phyloP scores from a whole-genome alignment of 2,888 invertebrate species.

The Macrosiphum euphorbiae region DNA sequence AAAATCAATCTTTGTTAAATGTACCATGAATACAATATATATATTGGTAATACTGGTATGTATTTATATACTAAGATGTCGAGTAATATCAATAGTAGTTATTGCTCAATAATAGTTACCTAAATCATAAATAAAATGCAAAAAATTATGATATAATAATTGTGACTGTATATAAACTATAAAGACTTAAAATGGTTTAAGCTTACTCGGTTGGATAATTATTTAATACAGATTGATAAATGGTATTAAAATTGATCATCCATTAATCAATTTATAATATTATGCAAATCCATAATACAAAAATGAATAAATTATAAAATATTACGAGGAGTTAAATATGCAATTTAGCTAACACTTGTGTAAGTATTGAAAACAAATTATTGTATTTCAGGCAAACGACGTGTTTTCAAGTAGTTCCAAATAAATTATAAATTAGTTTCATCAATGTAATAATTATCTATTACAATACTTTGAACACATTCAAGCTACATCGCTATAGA shows the following conservation, averaged over 20 bases:
- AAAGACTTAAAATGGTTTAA: not conserved
- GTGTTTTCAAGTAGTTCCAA: not conserved
- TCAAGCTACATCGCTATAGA: not conserved
- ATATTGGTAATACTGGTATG: not conserved
- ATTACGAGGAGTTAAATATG: not conserved
- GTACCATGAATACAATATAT: constrained; percentile 20
- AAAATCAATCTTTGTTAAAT: constrained; percentile 30
- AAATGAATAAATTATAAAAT: not conserved
- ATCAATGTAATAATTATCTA: not conserved
- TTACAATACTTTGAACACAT: not conserved
- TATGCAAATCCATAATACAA: not conserved
- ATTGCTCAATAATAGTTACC: not conserved
- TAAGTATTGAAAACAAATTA: not conserved
- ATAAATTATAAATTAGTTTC: not conserved
- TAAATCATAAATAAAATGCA: not conserved
- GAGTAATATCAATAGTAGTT: not conserved
- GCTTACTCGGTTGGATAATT: not conserved
- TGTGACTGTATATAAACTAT: not conserved
- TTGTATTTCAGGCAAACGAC: not conserved
- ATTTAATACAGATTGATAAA: not conserved
- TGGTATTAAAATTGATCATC: not conserved
- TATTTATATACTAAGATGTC: not conserved
- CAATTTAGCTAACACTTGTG: not conserved
- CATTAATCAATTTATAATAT: not conserved
- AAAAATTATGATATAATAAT: not conserved